phyloP scores from a whole-genome alignment of 1,140 invertebrate species.

The Kradibia gibbosae region DNA sequence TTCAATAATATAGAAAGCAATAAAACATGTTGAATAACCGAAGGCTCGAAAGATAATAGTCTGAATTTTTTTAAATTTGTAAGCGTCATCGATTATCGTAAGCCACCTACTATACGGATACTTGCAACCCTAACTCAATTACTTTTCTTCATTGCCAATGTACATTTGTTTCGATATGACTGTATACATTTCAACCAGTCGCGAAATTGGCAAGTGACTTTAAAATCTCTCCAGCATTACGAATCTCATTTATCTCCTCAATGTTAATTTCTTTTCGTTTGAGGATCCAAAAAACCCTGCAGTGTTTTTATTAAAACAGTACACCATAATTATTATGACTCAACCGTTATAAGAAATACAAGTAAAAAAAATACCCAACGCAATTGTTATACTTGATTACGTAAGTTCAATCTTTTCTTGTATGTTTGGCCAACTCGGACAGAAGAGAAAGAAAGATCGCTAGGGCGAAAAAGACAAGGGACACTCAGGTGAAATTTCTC shows the following conservation, averaged over 20 bases:
- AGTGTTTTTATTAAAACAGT: background rate
- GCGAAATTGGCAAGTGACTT: background rate
- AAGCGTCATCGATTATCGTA: too few species aligned
- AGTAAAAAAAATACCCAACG: conserved; percentile 1
- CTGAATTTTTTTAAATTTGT: too few species aligned
- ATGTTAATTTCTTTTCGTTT: background rate
- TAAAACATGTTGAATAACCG: too few species aligned
- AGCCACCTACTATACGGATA: background rate
- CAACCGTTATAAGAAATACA: background rate
- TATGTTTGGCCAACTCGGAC: background rate
- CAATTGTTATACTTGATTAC: background rate
- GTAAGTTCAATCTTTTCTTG: background rate
- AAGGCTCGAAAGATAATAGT: too few species aligned
- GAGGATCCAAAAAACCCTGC: background rate
- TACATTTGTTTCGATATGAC: background rate
- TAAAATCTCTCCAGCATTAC: background rate
- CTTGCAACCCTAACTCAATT: background rate
- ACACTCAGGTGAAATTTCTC: conserved; percentile 28
- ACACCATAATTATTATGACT: background rate
- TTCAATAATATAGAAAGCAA: too few species aligned
- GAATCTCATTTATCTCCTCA: background rate
- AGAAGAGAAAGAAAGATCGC: background rate
- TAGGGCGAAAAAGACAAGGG: background rate
- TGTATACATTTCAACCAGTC: background rate
- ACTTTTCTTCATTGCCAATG: background rate